Base-by-base conservation (phyloP, 2,113 vertebrate genomes). In the Fregetta grallaria region DNA sequence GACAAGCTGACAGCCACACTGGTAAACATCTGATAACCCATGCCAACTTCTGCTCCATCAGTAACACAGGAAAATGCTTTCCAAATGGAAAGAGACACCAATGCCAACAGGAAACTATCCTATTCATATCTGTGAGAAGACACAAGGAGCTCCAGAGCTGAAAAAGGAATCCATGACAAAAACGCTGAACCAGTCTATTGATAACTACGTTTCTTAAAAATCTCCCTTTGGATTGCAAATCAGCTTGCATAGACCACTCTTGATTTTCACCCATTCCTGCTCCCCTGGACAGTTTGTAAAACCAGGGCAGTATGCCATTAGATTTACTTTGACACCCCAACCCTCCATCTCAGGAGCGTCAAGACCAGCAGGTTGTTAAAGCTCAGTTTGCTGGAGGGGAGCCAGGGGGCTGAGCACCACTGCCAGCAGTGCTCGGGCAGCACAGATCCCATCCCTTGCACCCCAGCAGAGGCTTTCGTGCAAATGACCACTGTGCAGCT, bases 361-460 rank as follows among this genome's bases (percentile, higher is more conserved):
- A 65, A 88, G 50, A 52, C 58, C 22, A 65, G 16, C 2, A 20
- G 6, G 25, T 10, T 66, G 38, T 61, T n/a, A 45, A 66, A 88
- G 21, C 52, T 61, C 1, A 1, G n/a, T 52, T 88, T 83, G 47
- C 66, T 78, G 65, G 13, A 50, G 27, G 18, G 17, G 25, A 71
- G 11, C 32, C 11, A 17, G 20, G 21, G 32, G 32, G 15, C 32
- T 45, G 50, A 73, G 45, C 9, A 40, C 9, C 9, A 2, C 47
- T 29, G 30, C 19, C 52, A 49, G 42, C 22, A 38, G 29, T 1
- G 7, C 17, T 68, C 3, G 1, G 8, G 19, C 3, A 1, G 18
- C 2, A 6, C 45, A 45, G 30, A 81, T 15, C 11, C 18, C 4
- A 6, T 67, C 47, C 16, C 29, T n/a, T 38, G 32, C n/a, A 68